Conservation (phyloP, 2,113 vertebrate species). For the Chloroceryle aenea region DNA sequence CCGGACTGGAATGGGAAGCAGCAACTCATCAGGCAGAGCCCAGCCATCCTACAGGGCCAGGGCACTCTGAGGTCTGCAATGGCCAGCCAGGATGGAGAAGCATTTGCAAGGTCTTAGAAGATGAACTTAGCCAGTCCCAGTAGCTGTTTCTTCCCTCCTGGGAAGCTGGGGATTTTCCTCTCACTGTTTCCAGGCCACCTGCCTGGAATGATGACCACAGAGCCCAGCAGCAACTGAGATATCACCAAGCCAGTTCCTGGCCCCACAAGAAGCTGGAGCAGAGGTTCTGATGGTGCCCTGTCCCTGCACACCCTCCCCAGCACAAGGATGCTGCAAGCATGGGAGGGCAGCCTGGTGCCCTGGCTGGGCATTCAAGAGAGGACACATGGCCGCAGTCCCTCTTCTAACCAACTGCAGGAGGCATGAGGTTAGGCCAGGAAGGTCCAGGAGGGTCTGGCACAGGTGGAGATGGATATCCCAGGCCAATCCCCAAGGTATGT, state of each 20-base stretch:
- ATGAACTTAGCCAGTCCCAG: background rate
- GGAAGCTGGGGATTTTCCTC: background rate
- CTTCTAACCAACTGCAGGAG: background rate
- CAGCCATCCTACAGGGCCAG: background rate
- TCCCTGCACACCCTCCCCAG: background rate
- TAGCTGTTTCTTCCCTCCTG: background rate
- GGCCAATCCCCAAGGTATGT: background rate
- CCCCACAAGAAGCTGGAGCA: background rate
- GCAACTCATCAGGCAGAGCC: background rate
- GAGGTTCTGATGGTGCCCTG: background rate
- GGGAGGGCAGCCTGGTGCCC: background rate
- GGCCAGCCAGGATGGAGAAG: background rate
- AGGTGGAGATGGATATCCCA: background rate
- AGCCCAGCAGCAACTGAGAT: background rate
- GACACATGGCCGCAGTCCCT: accelerated
- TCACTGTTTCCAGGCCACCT: background rate
- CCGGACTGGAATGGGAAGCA: background rate
- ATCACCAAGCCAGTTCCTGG: background rate
- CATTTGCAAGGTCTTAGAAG: background rate
- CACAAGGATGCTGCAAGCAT: background rate
- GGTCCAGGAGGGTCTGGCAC: background rate
- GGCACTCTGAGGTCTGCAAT: background rate
- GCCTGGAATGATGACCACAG: background rate
- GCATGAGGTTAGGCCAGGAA: background rate
- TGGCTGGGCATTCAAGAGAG: background rate